These are phyloP conservation scores for Tetragnatha versicolor DNA, from an alignment of 1,140 invertebrate species.

Conservation along the genomic window DNA sequence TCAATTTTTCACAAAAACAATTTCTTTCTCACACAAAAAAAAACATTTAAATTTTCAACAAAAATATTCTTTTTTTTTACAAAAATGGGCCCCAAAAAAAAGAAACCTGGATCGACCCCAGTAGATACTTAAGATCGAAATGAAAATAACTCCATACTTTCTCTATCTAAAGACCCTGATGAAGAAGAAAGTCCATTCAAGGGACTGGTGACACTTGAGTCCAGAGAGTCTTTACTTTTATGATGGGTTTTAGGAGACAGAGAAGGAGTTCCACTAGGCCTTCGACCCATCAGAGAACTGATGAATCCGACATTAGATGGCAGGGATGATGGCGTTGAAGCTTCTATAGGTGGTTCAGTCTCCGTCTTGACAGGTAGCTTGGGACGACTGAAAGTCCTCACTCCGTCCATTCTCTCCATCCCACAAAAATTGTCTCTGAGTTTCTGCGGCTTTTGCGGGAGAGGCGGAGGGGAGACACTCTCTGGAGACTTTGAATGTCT, in stretches of 20 bases:
- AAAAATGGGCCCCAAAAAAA: too few relatives aligned
- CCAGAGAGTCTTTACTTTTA: neutral
- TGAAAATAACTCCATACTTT: slow-evolving; percentile 23
- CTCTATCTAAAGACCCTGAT: slow-evolving; percentile 33
- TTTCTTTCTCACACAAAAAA: too few relatives aligned
- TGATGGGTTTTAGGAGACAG: slow-evolving; percentile 23
- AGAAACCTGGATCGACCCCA: too few relatives aligned
- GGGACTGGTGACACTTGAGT: neutral
- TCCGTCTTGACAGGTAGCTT: slow-evolving; percentile 19
- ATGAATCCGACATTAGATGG: slow-evolving; percentile 26
- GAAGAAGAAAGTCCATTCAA: slow-evolving; percentile 23
- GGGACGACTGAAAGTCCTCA: slow-evolving; percentile 28
- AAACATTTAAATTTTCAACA: too few relatives aligned
- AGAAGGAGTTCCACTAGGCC: slow-evolving; percentile 20
- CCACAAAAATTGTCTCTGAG: slow-evolving; percentile 19
- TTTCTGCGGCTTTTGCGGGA: slow-evolving; percentile 49
- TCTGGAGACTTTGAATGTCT: neutral
- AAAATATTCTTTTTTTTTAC: too few relatives aligned
- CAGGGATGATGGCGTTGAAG: neutral
- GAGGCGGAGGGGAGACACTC: slow-evolving; percentile 25
- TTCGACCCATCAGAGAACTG: slow-evolving; percentile 17
- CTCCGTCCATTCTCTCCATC: slow-evolving; percentile 8
- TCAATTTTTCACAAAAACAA: too few relatives aligned
- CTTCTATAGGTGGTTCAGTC: slow-evolving; percentile 3
- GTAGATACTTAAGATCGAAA: too few relatives aligned